Base-by-base conservation (phyloP, 2,888 invertebrate species). In the Subacronicta megacephala region DNA sequence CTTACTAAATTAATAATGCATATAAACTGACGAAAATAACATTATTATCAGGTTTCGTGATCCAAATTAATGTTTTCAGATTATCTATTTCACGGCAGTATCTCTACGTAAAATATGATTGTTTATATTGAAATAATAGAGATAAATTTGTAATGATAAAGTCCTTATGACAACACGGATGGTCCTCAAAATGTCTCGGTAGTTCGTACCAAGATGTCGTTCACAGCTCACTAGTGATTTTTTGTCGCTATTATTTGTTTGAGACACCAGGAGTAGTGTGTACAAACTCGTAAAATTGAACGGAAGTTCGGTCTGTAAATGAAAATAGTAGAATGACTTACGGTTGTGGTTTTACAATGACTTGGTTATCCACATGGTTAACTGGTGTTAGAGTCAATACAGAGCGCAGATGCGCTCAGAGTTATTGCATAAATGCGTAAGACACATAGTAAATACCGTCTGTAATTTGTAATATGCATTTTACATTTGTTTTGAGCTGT, bases 211-310 rank as follows among this genome's bases (percentile, higher is more conserved):
- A n/a, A n/a, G 54, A 55, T 40, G 31, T n/a, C 23, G n/a, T 10
- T 13, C 10, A 10, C 26, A 26, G 26, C 15, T 50, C 62, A 61
- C 62, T 62, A 62, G 72, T 54, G 49, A 62, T 75, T 78, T 72
- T 74, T 78, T 67, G 72, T 54, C 62, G 54, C 55, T 66, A 26
- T 73, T 81, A 77, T 82, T 82, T 82, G 76, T 81, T 83, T 80
- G 73, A 76, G 78, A 75, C 68, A 79, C 77, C 80, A 79, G 66
- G 77, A 68, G 57, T 71, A 75, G 77, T 78, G 74, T 80, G 65
- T 76, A 70, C 67, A 63, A 76, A 75, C 75, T 81, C 80, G 75
- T 82, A 79, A 82, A 80, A 70, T 66, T 63, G 50, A 80, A 72
- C 76, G 75, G 73, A 81, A 76, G 71, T 72, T 70, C 62, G 33